phyloP scores from a whole-genome alignment of 2,888 invertebrate genomes.

The Gisinianus flammeolus region DNA sequence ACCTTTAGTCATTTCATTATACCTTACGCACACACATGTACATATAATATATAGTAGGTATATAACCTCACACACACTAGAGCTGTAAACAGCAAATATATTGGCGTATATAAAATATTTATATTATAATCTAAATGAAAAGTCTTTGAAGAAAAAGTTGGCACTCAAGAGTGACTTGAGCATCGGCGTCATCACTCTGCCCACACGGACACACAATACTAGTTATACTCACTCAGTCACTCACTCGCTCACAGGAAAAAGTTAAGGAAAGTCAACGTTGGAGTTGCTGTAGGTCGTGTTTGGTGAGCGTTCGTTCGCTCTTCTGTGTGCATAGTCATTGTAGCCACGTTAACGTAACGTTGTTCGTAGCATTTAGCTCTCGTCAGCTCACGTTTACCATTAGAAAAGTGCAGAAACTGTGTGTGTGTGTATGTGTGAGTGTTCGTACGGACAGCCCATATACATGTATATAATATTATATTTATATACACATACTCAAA shows the following conservation, averaged over 20 bases:
- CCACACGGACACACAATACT: slow-evolving; percentile 17
- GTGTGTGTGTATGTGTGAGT: background rate
- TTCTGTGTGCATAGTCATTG: background rate
- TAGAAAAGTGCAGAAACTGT: background rate
- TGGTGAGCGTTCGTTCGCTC: slow-evolving; percentile 19
- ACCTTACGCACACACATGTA: background rate
- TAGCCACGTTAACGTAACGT: background rate
- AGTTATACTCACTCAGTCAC: background rate
- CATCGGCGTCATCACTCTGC: slow-evolving; percentile 23
- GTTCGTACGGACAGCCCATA: background rate
- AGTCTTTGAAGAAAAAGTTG: slow-evolving; percentile 27
- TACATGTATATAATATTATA: background rate
- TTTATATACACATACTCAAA: background rate
- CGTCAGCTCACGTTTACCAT: background rate
- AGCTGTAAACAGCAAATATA: background rate
- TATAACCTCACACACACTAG: background rate
- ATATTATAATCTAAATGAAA: background rate
- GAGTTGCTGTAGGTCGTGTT: slow-evolving; percentile 32
- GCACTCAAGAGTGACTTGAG: slow-evolving; percentile 21
- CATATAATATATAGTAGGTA: background rate
- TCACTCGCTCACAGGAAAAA: background rate
- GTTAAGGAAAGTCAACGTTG: slow-evolving; percentile 28
- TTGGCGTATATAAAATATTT: background rate
- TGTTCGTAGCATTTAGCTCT: background rate
- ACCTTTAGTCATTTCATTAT: background rate